phyloP scores from a whole-genome alignment of 2,888 invertebrate species.

The Xestobium rufovillosum region DNA sequence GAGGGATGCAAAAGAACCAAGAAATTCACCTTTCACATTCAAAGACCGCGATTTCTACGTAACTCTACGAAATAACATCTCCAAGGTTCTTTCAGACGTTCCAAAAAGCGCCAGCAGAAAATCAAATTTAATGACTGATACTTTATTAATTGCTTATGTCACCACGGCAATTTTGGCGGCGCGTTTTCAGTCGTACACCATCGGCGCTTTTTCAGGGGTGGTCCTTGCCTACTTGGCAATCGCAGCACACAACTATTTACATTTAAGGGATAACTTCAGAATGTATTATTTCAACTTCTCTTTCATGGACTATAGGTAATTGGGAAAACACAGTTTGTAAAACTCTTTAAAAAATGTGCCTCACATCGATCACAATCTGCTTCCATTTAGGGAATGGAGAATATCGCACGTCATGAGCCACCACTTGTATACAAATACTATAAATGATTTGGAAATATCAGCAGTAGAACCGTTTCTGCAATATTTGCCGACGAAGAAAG shows the following conservation, averaged over 20 bases:
- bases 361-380: slow-evolving; percentile 18
- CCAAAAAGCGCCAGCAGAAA: slow-evolving; percentile 37
- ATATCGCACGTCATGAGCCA: slow-evolving; percentile 71
- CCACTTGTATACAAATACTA: slow-evolving; percentile 70
- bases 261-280: slow-evolving; percentile 66
- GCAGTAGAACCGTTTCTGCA: slow-evolving; percentile 56
- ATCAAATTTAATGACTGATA: slow-evolving; percentile 29
- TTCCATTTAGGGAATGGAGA: slow-evolving; percentile 57
- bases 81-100: slow-evolving; percentile 48
- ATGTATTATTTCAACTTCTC: slow-evolving; percentile 71
- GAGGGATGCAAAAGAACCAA: slow-evolving; percentile 52
- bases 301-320: slow-evolving; percentile 59
- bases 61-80: slow-evolving; percentile 55
- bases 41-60: slow-evolving; percentile 66
- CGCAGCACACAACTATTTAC: slow-evolving; percentile 70
- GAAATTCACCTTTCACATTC: slow-evolving; percentile 68
- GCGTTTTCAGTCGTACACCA: slow-evolving; percentile 36
- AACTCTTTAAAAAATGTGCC: slow-evolving; percentile 9
- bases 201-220: slow-evolving; percentile 48
- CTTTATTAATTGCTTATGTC: slow-evolving; percentile 41
- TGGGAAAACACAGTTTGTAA: slow-evolving; percentile 45
- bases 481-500: slow-evolving; percentile 56
- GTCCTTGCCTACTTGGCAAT: slow-evolving; percentile 53
- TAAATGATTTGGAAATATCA: slow-evolving; percentile 65
- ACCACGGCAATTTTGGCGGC: slow-evolving; percentile 30